phyloP scores from a whole-genome alignment of 2,888 invertebrate genomes.

The Lepetodrilus schrolli region DNA sequence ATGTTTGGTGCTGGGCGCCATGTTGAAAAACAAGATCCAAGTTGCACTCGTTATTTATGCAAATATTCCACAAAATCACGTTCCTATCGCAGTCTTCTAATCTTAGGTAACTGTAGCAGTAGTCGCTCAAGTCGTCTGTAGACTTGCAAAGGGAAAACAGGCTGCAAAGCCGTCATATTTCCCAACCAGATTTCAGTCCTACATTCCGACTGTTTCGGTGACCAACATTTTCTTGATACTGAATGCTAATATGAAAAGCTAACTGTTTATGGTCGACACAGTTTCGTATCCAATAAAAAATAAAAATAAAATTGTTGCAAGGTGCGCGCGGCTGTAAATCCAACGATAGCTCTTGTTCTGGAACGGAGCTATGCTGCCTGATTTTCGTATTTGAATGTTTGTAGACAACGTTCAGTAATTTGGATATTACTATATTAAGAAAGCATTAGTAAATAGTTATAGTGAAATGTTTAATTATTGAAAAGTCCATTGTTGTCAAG shows the following conservation, averaged over 20 bases:
- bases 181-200: conserved; percentile 3
- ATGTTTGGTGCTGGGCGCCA: conserved; percentile 49
- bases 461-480: no score
- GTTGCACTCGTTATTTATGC: conserved; percentile 11
- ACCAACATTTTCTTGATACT: conserved; percentile 38
- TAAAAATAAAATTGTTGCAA: no score
- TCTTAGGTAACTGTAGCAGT: conserved; percentile 27
- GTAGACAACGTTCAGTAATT: no score
- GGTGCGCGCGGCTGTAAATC: background rate
- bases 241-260: conserved; percentile 50
- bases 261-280: background rate
- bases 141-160: conserved; percentile 44
- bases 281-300: conserved; percentile 45
- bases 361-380: background rate
- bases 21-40: conserved; percentile 46
- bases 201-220: conserved; percentile 27
- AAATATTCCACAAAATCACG: background rate
- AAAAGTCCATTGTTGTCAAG: no score
- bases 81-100: conserved; percentile 18
- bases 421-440: no score
- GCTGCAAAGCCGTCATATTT: conserved; percentile 38
- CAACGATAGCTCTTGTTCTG: background rate
- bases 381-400: conserved; percentile 17
- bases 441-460: no score
- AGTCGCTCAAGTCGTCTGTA: conserved; percentile 46